phyloP scores from a whole-genome alignment of 2,113 vertebrate species.

The Phocoena sinus region DNA sequence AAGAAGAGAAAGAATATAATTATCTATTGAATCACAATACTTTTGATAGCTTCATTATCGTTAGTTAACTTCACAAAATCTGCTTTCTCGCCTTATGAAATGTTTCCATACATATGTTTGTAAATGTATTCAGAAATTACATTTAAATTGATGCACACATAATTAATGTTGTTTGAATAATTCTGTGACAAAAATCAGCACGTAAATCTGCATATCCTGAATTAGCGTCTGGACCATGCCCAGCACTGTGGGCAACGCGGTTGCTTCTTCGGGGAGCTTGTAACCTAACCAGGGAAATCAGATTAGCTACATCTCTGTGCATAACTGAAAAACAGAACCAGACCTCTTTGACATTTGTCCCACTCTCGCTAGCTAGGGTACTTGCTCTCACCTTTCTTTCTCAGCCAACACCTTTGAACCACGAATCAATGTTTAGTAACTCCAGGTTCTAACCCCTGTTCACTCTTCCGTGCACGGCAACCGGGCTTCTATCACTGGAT shows the following conservation, averaged over 20 bases:
- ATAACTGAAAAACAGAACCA: background rate
- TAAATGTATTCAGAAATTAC: background rate
- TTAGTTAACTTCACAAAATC: background rate
- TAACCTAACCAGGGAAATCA: background rate
- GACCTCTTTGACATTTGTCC: rapidly evolving
- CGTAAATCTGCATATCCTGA: background rate
- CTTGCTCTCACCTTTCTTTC: background rate
- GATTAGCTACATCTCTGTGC: background rate
- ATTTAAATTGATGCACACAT: background rate
- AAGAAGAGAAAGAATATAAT: background rate
- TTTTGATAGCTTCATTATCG: background rate
- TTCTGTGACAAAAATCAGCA: background rate
- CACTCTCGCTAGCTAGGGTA: background rate
- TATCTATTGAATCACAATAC: background rate
- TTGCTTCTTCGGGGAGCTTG: background rate
- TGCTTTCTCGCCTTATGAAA: background rate
- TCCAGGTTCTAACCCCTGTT: background rate
- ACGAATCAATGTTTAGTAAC: background rate
- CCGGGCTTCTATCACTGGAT: background rate
- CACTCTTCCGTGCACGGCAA: background rate
- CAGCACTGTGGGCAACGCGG: background rate
- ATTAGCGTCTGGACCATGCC: background rate
- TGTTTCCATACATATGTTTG: background rate
- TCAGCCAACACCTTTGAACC: background rate
- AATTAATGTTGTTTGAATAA: background rate